Evolutionary conservation across 2,113 vertebrate genomes (phyloP).

Genomic region (Dipodomys stephensi): DNA sequence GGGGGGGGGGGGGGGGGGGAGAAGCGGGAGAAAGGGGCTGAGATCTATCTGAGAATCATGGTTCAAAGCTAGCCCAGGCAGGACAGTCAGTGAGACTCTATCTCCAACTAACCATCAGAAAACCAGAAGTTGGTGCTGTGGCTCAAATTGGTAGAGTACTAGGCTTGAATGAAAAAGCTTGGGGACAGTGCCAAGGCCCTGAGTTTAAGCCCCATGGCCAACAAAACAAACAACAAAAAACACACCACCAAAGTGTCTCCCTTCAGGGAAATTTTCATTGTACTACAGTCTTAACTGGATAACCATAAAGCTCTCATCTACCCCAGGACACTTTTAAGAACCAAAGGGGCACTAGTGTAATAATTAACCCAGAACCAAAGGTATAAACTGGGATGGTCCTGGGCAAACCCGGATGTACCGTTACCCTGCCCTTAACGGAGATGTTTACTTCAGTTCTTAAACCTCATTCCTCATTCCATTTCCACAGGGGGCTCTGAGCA

Average conservation of each 20-base stretch:
- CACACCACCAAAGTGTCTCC: not conserved
- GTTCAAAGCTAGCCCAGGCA: too few species aligned
- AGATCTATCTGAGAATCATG: too few species aligned
- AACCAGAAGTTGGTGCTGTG: too few species aligned
- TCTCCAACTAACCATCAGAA: too few species aligned
- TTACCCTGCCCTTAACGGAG: not conserved
- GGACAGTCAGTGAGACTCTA: too few species aligned
- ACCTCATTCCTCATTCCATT: not conserved
- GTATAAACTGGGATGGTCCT: not conserved
- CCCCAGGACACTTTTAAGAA: constrained; percentile 1
- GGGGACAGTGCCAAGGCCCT: too few species aligned
- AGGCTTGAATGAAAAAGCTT: too few species aligned
- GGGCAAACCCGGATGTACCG: constrained; percentile 50
- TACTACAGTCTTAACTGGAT: not conserved
- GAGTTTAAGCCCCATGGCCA: too few species aligned
- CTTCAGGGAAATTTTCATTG: not conserved
- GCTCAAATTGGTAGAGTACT: too few species aligned
- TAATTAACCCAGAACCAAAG: constrained; percentile 57
- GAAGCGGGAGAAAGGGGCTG: too few species aligned
- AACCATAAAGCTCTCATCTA: not conserved
- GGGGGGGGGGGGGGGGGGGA: too few species aligned
- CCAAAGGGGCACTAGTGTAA: not conserved
- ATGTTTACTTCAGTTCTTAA: constrained; percentile 11
- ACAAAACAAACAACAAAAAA: not conserved
- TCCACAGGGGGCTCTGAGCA: not conserved